These are phyloP conservation scores for Ridgeia piscesae DNA, from an alignment of 1,140 invertebrate species.

Conservation along the genomic window DNA sequence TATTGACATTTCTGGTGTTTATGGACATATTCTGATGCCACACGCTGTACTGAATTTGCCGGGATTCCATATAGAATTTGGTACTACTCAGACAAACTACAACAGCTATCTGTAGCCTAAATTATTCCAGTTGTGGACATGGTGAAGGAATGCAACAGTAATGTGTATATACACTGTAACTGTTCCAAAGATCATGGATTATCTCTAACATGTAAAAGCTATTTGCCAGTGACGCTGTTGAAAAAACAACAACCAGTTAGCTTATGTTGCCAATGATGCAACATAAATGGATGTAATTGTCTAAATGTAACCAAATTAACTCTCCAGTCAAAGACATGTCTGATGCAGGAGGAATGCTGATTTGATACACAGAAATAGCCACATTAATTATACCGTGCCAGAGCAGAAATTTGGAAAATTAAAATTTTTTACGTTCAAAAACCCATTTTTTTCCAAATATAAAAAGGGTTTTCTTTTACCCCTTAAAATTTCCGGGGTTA, in stretches of 20 bases:
- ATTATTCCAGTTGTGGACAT: neutral
- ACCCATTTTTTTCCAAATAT: too few relatives aligned
- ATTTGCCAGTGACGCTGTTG: neutral
- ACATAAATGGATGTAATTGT: neutral
- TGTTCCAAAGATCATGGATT: conserved; percentile 1
- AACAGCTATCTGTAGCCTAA: neutral
- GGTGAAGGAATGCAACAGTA: neutral
- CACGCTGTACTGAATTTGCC: too few relatives aligned
- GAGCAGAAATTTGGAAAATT: too few relatives aligned
- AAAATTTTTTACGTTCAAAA: too few relatives aligned
- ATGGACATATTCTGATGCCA: too few relatives aligned
- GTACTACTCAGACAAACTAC: too few relatives aligned
- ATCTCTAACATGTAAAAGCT: neutral
- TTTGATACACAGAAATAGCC: neutral
- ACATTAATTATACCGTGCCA: too few relatives aligned
- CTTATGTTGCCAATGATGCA: neutral
- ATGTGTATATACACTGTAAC: neutral
- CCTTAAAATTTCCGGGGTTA: too few relatives aligned
- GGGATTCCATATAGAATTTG: too few relatives aligned
- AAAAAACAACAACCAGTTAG: neutral
- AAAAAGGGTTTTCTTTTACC: too few relatives aligned
- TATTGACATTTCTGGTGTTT: too few relatives aligned
- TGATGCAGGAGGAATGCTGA: neutral
- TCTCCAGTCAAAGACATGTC: neutral
- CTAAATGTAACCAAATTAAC: neutral